Base-by-base conservation (phyloP, 2,888 invertebrate genomes). In the Drosophila meridiana region DNA sequence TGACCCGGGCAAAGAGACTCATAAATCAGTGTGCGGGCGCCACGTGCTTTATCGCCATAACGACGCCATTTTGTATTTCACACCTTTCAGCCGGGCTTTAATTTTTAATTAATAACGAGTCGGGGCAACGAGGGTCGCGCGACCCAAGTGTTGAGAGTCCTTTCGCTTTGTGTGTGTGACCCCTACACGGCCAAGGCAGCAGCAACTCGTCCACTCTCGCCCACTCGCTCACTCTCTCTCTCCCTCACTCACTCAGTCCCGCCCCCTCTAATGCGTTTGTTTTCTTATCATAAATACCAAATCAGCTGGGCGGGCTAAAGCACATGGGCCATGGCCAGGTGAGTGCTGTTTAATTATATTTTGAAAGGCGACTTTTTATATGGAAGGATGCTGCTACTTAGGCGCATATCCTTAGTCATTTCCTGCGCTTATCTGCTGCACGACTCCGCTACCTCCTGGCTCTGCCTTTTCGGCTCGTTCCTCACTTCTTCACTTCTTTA, bases 321-420 rank as follows among this genome's bases (percentile, higher is more conserved):
- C 83, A 81, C 85, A 87, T 77, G 81, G 81, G 74, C 76, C 75
- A 52, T 30, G 71, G 73, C 73, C 80, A 89, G 89, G 82, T 90
- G 87, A 87, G 83, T 83, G 85, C 90, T 84, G 89, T 88, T 88
- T 88, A 88, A 88, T 88, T 90, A 88, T 90, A 84, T 89, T 90
- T 90, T 90, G 81, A 90, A 89, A 85, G 74, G 75, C 53, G 50
- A 45, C 50, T 66, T 42, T 56, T 42, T 60, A 30, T 69, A 43
- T 47, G 68, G 71, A 67, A 80, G 90, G 87, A 90, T 88, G 76
- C 87, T 80, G 84, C 89, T 87, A 90, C 90, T 90, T 89, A 82
- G 89, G 71, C 87, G 80, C 82, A 86, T 82, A 90, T 87, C 89
- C 87, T 87, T 77, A 87, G 90, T 90, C 87, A 87, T 90, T 90